Base-by-base conservation (phyloP, 1,140 invertebrate genomes). In the Drosophila quadrilineata region DNA sequence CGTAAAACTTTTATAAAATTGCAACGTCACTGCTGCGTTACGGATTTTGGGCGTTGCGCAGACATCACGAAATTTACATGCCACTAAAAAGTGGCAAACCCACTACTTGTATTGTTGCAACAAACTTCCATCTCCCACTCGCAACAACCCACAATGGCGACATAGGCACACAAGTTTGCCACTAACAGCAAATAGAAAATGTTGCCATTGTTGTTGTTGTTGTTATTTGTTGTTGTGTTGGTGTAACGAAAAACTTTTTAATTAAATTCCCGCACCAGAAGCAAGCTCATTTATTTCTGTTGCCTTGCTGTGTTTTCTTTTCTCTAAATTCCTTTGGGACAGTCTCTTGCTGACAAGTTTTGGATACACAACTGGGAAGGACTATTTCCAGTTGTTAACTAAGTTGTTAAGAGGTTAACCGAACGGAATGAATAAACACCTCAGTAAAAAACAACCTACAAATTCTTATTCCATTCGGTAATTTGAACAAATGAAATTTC, bases 211-310 rank as follows among this genome's bases (percentile, higher is more conserved):
- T 19, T 40, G 46, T 36, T 41, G 52, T 40, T 35, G 24, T 41
- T 66, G 52, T 22, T 24, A 40, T 28, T 38, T 49, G 24, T 26
- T 57, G 48, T 49, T 63, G 50, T 43, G 50, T 24, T 56, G 54
- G 50, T 43, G 60, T 36, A 75, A 74, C 67, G 62, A 76, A 64
- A 79, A 80, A 80, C 58, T 72, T 80, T 80, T 80, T 80, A 80
- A 84, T 80, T 80, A 72, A 80, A 80, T 84, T 80, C 68, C 63
- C 63, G 41, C 66, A 49, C 72, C 54, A 59, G 31, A 19, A 48
- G 16, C 26, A 45, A 10, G 65, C 35, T 38, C 57, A 59, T 49
- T 67, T 67, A 40, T 62, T 64, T 74, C 71, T 46, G n/a, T n/a
- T n/a, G n/a, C n/a, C n/a, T n/a, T n/a, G n/a, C n/a, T n/a, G n/a